Evolutionary conservation across 1,140 invertebrate species (phyloP).

Genomic region (Ptiloglossa arizonensis): DNA sequence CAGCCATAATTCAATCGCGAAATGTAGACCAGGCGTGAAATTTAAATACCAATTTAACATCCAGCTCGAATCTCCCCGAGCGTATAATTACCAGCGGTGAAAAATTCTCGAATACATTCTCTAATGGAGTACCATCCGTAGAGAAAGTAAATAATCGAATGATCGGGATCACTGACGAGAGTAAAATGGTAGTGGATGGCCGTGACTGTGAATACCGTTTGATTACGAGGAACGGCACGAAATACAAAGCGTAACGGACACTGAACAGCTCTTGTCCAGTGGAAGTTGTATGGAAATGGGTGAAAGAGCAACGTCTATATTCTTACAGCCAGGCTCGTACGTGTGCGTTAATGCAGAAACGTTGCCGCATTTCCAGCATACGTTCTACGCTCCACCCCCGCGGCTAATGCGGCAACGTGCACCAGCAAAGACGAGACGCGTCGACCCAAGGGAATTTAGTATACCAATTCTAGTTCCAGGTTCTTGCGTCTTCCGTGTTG

Average conservation of each 20-base stretch:
- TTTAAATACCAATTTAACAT: no score
- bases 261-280: neutral
- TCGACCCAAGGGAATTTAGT: constrained; percentile 41
- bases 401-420: constrained; percentile 42
- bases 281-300: neutral
- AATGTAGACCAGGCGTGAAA: no score
- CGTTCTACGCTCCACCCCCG: neutral
- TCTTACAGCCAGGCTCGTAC: neutral
- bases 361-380: constrained; percentile 42
- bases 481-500: neutral
- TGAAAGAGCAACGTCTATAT: neutral
- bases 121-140: no score
- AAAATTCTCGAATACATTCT: no score
- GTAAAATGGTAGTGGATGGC: no score
- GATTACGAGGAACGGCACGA: neutral
- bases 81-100: no score
- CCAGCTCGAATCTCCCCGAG: no score
- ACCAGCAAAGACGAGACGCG: constrained; percentile 34
- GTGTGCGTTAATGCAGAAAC: constrained; percentile 57
- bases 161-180: no score
- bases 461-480: constrained; percentile 31
- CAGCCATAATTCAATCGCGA: no score
- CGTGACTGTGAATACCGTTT: neutral
- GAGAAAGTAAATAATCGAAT: no score
- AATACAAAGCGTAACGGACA: neutral